phyloP scores from a whole-genome alignment of 2,888 invertebrate species.

The Escarpia spicata region DNA sequence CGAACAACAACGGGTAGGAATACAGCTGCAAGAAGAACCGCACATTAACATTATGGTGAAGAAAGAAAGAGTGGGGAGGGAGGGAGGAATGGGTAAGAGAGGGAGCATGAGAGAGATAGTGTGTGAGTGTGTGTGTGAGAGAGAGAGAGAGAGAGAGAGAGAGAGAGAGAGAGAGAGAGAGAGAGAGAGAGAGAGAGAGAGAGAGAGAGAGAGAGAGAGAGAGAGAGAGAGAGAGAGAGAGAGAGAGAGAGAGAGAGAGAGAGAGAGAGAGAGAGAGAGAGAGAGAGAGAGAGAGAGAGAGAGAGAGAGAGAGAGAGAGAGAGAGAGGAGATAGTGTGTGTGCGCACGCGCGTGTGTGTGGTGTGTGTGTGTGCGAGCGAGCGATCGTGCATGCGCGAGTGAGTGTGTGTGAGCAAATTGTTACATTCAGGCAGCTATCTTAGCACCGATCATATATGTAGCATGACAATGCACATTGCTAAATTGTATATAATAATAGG shows the following conservation, averaged over 20 bases:
- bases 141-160: not conserved
- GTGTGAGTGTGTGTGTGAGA: not conserved
- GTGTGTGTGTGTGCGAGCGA: too few species aligned
- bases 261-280: too few species aligned
- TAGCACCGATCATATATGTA: not conserved
- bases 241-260: too few species aligned
- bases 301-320: too few species aligned
- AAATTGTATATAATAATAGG: not conserved
- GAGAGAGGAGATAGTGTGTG: too few species aligned
- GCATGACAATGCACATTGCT: not conserved
- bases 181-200: slow-evolving; percentile 13
- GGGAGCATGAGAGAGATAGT: not conserved
- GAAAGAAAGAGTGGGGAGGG: not conserved
- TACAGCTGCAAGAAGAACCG: slow-evolving; percentile 27
- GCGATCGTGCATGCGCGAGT: too few species aligned
- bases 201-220: not conserved
- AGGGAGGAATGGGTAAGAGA: not conserved
- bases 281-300: too few species aligned
- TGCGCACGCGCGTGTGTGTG: too few species aligned
- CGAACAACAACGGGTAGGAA: slow-evolving; percentile 33
- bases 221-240: too few species aligned
- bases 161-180: not conserved
- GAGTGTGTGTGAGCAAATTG: too few species aligned
- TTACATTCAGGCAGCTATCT: too few species aligned
- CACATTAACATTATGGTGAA: too few species aligned